These are phyloP conservation scores for Drosophila orosa DNA, from an alignment of 1,140 invertebrate genomes.

Conservation along the genomic window DNA sequence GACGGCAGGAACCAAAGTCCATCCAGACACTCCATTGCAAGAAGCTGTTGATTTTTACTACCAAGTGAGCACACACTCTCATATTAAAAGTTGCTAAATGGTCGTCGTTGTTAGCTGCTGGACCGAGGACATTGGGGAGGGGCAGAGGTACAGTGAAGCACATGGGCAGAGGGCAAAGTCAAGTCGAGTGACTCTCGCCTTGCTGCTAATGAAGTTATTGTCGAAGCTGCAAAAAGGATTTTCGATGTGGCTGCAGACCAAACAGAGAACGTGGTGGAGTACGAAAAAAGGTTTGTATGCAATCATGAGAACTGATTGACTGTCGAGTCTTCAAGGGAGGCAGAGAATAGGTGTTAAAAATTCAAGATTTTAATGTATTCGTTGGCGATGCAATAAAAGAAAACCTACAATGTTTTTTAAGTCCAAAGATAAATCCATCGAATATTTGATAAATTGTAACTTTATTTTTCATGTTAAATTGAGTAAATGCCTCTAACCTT, in stretches of 20 bases:
- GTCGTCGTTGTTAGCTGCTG: neutral
- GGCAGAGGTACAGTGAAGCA: constrained; percentile 12
- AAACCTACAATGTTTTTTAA: too few species aligned
- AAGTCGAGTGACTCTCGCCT: constrained; percentile 53
- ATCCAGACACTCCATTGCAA: constrained; percentile 34
- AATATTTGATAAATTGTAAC: too few species aligned
- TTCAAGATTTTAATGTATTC: too few species aligned
- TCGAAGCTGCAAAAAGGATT: constrained; percentile 45
- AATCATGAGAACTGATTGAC: neutral
- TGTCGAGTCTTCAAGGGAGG: neutral
- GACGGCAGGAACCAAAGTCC: constrained; percentile 19
- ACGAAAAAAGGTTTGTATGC: neutral
- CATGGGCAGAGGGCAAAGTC: constrained; percentile 20
- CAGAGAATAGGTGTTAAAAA: neutral
- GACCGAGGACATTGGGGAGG: too few species aligned
- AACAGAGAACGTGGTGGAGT: constrained; percentile 6
- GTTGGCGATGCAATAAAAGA: too few species aligned
- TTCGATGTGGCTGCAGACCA: constrained; percentile 8
- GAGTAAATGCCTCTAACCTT: neutral
- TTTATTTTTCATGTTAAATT: too few species aligned
- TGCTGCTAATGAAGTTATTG: constrained; percentile 66
- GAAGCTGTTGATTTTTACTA: constrained; percentile 58
- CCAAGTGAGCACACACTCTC: constrained; percentile 44
- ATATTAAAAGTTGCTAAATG: constrained; percentile 56
- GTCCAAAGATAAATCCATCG: neutral